A percentile compares a stretch with the other conserved stretches of the same genome.
phyloP scores from a whole-genome alignment of 2,888 invertebrate genomes.

The Blera fallax region DNA sequence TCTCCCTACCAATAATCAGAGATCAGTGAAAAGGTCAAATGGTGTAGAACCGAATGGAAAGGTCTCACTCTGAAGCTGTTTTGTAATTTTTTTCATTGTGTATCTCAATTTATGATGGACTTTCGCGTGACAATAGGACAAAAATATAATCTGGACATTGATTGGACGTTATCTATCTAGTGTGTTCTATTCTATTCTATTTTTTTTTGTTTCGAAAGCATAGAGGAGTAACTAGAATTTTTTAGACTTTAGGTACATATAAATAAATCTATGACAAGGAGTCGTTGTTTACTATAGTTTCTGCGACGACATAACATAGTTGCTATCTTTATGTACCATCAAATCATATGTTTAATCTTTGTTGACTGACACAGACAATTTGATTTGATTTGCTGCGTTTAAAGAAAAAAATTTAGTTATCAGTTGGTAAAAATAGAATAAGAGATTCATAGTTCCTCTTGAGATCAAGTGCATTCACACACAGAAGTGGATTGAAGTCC shows the following conservation, averaged over 20 bases:
- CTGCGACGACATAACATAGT: background rate
- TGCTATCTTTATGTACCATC: background rate
- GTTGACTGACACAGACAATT: slow-evolving; percentile 4
- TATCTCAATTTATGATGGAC: background rate
- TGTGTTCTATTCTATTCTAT: background rate
- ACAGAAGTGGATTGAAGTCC: slow-evolving; percentile 2
- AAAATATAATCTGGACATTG: background rate
- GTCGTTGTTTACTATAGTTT: background rate
- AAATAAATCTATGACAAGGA: background rate
- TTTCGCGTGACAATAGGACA: background rate
- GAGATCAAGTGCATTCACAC: slow-evolving; percentile 26
- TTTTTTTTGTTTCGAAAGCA: background rate
- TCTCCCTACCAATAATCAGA: background rate
- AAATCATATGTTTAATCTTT: background rate
- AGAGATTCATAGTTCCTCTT: background rate
- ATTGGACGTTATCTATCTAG: background rate
- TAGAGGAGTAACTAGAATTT: background rate
- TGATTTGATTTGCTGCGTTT: slow-evolving; percentile 1
- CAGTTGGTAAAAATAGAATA: background rate
- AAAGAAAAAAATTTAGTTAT: background rate
- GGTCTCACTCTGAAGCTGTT: background rate
- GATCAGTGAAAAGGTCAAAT: background rate
- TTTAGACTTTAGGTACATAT: no score
- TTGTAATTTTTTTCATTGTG: background rate
- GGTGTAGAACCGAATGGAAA: background rate